Evolutionary conservation across 2,113 vertebrate species (phyloP).

Genomic region (Hippocampus barbouri): DNA sequence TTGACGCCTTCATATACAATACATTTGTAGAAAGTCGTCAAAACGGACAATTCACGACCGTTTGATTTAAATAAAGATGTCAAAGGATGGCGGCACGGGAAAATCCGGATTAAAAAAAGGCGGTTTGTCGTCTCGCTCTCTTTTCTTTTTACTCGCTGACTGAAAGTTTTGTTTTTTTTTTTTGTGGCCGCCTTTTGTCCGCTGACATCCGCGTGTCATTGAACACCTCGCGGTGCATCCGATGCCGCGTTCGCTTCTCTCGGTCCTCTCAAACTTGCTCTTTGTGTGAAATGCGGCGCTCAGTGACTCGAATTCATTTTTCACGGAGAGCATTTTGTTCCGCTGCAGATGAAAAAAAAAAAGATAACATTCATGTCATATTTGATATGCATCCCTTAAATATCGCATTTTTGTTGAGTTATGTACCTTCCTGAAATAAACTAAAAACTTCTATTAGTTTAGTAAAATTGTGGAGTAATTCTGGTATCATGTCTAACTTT

Average conservation of each 20-base stretch:
- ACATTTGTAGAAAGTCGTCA: slow-evolving; percentile 23
- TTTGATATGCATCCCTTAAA: not conserved
- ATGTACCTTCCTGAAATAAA: not conserved
- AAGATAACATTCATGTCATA: not conserved
- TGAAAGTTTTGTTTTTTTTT: slow-evolving; percentile 28
- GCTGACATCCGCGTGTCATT: slow-evolving; percentile 80
- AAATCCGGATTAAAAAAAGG: slow-evolving; percentile 22
- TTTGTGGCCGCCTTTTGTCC: slow-evolving; percentile 40
- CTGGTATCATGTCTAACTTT: not conserved
- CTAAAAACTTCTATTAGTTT: not conserved
- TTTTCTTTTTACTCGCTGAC: not conserved
- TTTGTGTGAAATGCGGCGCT: not conserved
- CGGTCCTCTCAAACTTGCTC: not conserved
- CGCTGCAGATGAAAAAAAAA: not conserved
- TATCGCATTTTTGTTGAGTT: not conserved
- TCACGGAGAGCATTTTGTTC: not conserved
- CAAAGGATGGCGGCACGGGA: not conserved
- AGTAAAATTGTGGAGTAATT: not conserved
- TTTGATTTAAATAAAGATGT: not conserved
- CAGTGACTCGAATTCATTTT: not conserved
- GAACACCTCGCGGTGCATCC: slow-evolving; percentile 75
- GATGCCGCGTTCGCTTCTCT: not conserved
- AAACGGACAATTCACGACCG: slow-evolving; percentile 18
- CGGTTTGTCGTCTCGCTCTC: slow-evolving; percentile 16
- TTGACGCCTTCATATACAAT: not conserved